These are phyloP conservation scores for Urocynchramus pylzowi DNA, from an alignment of 2,113 vertebrate genomes.

Conservation along the genomic window DNA sequence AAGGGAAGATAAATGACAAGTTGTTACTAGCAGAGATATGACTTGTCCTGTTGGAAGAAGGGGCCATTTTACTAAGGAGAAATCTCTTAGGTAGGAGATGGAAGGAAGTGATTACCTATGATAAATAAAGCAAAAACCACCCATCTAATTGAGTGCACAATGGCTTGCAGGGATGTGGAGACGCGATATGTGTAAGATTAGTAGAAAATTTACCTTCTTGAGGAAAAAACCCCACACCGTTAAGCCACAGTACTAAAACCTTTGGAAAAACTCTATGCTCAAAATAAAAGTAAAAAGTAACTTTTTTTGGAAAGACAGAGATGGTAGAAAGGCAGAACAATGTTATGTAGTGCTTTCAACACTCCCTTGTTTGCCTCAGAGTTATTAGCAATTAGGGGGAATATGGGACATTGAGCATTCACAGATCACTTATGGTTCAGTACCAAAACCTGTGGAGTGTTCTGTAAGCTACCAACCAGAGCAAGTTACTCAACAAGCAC, in stretches of 20 bases:
- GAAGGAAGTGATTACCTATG: background rate
- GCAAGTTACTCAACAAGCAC: background rate
- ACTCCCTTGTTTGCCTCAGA: background rate
- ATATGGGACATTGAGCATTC: background rate
- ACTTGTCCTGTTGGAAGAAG: background rate
- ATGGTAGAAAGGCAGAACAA: background rate
- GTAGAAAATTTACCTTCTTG: background rate
- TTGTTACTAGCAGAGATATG: background rate
- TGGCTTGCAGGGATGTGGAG: background rate
- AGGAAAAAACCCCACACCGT: rapidly evolving
- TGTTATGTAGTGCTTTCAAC: background rate
- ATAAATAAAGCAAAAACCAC: background rate
- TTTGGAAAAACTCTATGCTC: background rate
- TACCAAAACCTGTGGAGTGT: background rate
- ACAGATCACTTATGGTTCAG: background rate
- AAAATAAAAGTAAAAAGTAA: background rate
- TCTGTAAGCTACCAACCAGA: background rate
- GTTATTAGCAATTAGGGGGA: background rate
- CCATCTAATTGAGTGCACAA: background rate
- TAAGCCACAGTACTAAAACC: background rate
- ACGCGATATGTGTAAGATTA: background rate
- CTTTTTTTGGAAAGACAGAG: background rate
- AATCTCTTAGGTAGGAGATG: background rate
- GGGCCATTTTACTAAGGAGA: background rate
- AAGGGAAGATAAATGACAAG: background rate